These are phyloP conservation scores for Notolepis coatsorum DNA, from an alignment of 2,797 vertebrate species.

Conservation along the genomic window DNA sequence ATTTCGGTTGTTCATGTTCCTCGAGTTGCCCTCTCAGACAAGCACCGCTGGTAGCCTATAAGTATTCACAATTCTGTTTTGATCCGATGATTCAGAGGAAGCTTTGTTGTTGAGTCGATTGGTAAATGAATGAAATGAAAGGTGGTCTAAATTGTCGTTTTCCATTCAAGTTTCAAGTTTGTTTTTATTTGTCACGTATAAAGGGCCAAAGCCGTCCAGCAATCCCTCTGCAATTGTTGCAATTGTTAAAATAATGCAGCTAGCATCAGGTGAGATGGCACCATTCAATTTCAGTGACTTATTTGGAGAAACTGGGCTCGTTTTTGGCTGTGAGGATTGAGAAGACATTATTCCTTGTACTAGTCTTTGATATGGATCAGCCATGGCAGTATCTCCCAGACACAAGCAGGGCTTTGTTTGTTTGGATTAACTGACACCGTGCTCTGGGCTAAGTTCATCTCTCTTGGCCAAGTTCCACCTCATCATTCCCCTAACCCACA, in stretches of 20 bases:
- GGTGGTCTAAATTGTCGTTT: too few species aligned
- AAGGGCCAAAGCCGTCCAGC: too few species aligned
- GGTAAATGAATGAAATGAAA: slow-evolving; percentile 24
- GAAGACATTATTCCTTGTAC: slow-evolving; percentile 44
- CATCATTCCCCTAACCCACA: slow-evolving; percentile 56
- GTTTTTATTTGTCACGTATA: too few species aligned
- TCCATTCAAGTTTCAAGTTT: too few species aligned
- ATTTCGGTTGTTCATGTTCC: not conserved
- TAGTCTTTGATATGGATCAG: slow-evolving; percentile 59
- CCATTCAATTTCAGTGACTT: slow-evolving; percentile 54
- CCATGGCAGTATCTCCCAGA: slow-evolving; percentile 50
- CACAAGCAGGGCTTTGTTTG: slow-evolving; percentile 64
- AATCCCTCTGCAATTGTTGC: too few species aligned
- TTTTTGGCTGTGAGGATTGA: slow-evolving; percentile 37
- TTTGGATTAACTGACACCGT: slow-evolving; percentile 65
- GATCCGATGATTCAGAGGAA: slow-evolving; percentile 19
- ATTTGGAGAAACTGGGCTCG: slow-evolving; percentile 49
- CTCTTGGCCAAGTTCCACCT: slow-evolving; percentile 54
- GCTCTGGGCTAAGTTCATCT: slow-evolving; percentile 57
- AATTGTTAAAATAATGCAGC: too few species aligned
- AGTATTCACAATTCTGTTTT: slow-evolving; percentile 19
- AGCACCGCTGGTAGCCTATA: not conserved
- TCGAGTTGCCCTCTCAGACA: slow-evolving; percentile 10
- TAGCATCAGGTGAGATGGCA: slow-evolving; percentile 43
- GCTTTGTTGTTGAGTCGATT: slow-evolving; percentile 23